Evolutionary conservation across 1,140 invertebrate genomes (phyloP), one percentile per base, ranked within the genome.

Genomic region (Dolichoris vasculosae): DNA sequence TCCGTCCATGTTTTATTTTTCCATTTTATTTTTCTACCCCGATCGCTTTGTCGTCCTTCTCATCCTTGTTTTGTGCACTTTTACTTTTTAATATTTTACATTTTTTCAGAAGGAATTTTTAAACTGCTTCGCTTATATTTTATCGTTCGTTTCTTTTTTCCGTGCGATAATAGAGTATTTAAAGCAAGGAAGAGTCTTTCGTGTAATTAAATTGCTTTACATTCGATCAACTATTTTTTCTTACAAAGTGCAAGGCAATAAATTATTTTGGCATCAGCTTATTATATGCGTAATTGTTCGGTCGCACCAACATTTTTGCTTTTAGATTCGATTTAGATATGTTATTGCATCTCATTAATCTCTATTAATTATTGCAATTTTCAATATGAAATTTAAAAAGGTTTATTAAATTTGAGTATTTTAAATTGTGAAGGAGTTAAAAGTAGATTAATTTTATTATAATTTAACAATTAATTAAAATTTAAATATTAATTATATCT

Each of bases 171-270:
- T 83, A 86, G 81, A 83, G 85, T 86, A 86, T 86, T 86, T 86
- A 86, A 86, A 32, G 38, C 64, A 38, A 77, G 71, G 26, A 38
- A 67, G 40, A 38, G 32, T 46, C 71, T 86, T 79, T 63, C 81
- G 64, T 51, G 81, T 86, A 83, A 86, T 83, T 83, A 83, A 86
- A 86, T 86, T 86, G 85, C 81, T 73, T 86, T 83, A 64, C 85
- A 83, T 80, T 83, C 81, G 85, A 86, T 83, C 81, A 67, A 82
- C 71, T 13, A 55, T 86, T 67, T 82, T 69, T 86, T 81, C 17
- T 67, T 75, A 69, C 13, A n/a, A 30, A 35, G 43, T 48, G 48
- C 38, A 9, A 40, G 75, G 64, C 48, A 38, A 86, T 86, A 86
- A 86, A 80, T 86, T 83, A 83, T 79, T 79, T 67, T 83, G 73